Conservation (phyloP, 92 coral and sea anemone species). For the Ricordea florida region DNA sequence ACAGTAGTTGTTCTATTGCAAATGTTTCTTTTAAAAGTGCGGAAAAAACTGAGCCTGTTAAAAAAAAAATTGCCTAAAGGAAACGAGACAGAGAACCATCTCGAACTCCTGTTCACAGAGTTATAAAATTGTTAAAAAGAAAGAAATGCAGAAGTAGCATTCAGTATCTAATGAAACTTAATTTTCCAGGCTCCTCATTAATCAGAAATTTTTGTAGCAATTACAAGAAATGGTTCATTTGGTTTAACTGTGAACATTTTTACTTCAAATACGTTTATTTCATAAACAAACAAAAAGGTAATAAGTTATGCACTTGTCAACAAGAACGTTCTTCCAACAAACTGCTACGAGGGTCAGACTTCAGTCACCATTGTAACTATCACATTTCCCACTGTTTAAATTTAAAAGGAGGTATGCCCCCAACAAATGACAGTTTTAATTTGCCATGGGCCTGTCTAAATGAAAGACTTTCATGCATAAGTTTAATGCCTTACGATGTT, state of each 20-base stretch:
- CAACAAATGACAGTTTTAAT: constrained; percentile 12
- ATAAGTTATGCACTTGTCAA: no score
- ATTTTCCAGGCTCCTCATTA: not conserved
- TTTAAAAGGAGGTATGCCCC: constrained; percentile 42
- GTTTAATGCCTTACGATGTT: constrained; percentile 60
- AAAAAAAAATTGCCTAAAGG: not conserved
- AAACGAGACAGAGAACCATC: not conserved
- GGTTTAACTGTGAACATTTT: no score
- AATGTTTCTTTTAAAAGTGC: not conserved
- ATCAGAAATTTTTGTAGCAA: not conserved
- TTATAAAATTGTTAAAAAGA: not conserved
- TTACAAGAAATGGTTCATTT: no score
- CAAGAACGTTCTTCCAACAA: no score
- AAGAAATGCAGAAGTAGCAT: not conserved
- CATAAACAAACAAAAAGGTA: no score
- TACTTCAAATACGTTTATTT: no score
- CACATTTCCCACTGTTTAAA: no score
- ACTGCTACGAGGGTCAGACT: no score
- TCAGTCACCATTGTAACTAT: no score
- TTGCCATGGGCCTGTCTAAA: constrained; percentile 29
- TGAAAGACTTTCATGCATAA: constrained; percentile 49
- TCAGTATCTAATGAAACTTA: not conserved
- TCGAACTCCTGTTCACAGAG: not conserved
- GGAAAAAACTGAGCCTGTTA: not conserved
- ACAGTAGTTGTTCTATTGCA: constrained; percentile 2